Evolutionary conservation across 2,888 invertebrate genomes (phyloP), one percentile per base, ranked within the genome.

Genomic region (Masnerella sp.): DNA sequence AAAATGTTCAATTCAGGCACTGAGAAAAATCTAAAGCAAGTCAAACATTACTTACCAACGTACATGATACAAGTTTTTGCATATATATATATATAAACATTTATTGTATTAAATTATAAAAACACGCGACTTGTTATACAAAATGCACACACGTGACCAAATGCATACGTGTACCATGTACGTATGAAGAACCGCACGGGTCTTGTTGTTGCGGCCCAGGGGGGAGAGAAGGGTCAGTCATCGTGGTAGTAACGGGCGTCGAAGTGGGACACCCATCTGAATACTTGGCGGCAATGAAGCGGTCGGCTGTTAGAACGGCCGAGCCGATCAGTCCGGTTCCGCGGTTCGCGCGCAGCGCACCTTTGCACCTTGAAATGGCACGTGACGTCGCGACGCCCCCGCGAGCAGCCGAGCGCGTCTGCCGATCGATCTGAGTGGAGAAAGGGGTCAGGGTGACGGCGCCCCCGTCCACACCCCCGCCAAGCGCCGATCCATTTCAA

Each of bases 261-360:
- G 51, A 85, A 85, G 84, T 85, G 81, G 84, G 79, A 79, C 85
- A 80, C 76, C 84, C 84, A 83, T 85, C 84, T 84, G 83, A 85
- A 85, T 85, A 84, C 84, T 81, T 81, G 79, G 73, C 67, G 77
- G 82, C 81, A 83, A 84, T 84, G 81, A 82, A 81, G 82, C 78
- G 77, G 49, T 40, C 77, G 77, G 40, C 32, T 79, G 77, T 74
- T 73, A 75, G 65, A 74, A 77, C 64, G 76, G 42, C 30, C 43
- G 8, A 28, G 49, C 34, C 52, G 61, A 59, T 59, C 69, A 69
- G 69, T 69, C 54, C 38, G 40, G 38, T 59, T 38, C 32, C 40
- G 68, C 77, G 70, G 78, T 78, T 76, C 76, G 70, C 62, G 59
- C 73, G 76, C 68, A 70, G 68, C 65, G 70, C 75, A 68, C 34